Evolutionary conservation across 2,888 invertebrate species (phyloP).

Genomic region (Tribolium freemani): DNA sequence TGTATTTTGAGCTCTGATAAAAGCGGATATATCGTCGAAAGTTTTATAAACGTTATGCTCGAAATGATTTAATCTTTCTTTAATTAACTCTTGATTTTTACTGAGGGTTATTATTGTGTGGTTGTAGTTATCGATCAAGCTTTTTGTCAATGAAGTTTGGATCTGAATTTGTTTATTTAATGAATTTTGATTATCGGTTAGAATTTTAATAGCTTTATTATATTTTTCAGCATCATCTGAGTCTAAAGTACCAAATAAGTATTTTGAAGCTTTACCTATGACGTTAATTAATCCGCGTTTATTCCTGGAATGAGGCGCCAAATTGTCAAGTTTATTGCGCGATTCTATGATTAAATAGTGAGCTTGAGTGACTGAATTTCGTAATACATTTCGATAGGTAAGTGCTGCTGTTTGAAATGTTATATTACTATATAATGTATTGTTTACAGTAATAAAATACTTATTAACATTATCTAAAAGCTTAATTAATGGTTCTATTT

Average conservation of each 20-base stretch:
- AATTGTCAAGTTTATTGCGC: constrained; percentile 25
- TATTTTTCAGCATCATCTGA: constrained; percentile 14
- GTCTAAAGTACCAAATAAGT: constrained; percentile 23
- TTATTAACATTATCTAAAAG: constrained; percentile 28
- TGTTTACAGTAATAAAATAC: constrained; percentile 14
- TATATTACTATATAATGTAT: background rate
- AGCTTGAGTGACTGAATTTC: constrained; percentile 10
- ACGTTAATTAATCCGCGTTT: constrained; percentile 15
- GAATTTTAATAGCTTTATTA: constrained; percentile 13
- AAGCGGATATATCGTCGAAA: constrained; percentile 21
- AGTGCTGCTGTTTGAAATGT: background rate
- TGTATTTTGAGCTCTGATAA: constrained; percentile 31
- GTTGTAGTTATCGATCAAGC: constrained; percentile 42
- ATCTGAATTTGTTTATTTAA: constrained; percentile 33
- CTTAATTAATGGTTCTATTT: constrained; percentile 24
- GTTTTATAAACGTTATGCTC: constrained; percentile 8
- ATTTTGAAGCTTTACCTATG: constrained; percentile 24
- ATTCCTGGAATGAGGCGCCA: constrained; percentile 4
- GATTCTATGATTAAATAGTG: constrained; percentile 27
- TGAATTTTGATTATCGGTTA: constrained; percentile 32
- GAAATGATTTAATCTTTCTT: constrained; percentile 33
- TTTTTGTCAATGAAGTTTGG: constrained; percentile 41
- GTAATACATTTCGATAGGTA: background rate
- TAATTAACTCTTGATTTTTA: constrained; percentile 39
- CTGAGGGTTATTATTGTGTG: constrained; percentile 20